Percentiles rank a stretch among this genome's conserved stretches.
phyloP scores from a whole-genome alignment of 2,113 vertebrate genomes.

The Circaetus cinerascens region DNA sequence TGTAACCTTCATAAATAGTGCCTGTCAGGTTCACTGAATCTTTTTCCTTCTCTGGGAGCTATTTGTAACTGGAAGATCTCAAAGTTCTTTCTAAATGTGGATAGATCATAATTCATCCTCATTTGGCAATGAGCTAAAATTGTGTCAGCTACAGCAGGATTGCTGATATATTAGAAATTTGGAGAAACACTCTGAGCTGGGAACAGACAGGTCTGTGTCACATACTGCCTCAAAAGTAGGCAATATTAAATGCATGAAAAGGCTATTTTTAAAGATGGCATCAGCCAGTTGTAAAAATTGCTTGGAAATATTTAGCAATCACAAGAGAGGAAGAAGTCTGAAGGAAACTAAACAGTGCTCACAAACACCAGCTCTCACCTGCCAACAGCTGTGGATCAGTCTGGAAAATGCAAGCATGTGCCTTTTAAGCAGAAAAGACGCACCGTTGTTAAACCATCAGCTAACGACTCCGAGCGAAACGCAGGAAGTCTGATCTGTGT shows the following conservation, averaged over 20 bases:
- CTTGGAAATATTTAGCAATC: background rate
- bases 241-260: background rate
- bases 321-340: background rate
- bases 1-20: background rate
- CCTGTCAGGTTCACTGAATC: background rate
- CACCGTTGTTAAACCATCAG: accelerated
- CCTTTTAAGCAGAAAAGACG: background rate
- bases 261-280: background rate
- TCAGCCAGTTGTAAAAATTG: background rate
- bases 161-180: background rate
- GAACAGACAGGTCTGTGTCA: constrained; percentile 21
- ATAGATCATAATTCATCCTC: constrained; percentile 18
- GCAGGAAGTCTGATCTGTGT: background rate
- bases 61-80: constrained; percentile 11
- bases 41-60: background rate
- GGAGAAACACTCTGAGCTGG: background rate
- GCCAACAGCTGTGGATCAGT: background rate
- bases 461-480: accelerated
- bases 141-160: background rate
- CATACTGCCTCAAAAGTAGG: background rate
- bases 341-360: background rate
- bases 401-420: background rate
- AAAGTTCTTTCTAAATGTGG: constrained; percentile 41
- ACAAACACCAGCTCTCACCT: background rate
- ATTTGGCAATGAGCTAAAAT: background rate